Conservation (phyloP, 2,888 invertebrate species). For the Nomada fabriciana region DNA sequence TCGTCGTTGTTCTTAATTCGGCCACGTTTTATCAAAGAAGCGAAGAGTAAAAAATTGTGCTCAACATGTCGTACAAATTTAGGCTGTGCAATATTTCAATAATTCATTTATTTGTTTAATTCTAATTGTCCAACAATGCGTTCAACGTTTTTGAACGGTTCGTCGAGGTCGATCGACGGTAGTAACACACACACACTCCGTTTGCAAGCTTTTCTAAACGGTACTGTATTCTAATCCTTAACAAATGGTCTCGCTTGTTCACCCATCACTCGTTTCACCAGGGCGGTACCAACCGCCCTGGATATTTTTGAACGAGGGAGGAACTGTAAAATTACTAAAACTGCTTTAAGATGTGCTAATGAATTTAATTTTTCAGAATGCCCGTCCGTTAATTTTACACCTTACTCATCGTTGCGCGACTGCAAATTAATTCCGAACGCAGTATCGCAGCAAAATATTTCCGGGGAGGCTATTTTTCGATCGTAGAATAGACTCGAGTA, state of each 20-base stretch:
- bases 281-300: constrained; percentile 5
- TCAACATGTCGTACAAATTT: neutral
- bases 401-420: constrained; percentile 58
- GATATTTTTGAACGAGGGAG: constrained; percentile 7
- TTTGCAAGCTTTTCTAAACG: constrained; percentile 9
- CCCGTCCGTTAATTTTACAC: constrained; percentile 64
- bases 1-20: too few relatives aligned
- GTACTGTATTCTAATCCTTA: constrained; percentile 6
- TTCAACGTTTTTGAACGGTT: constrained; percentile 60
- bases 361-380: constrained; percentile 73
- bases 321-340: constrained; percentile 5
- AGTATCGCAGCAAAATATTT: constrained; percentile 60
- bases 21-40: neutral
- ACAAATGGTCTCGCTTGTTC: constrained; percentile 18
- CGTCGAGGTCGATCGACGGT: constrained; percentile 70
- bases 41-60: neutral
- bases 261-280: constrained; percentile 10
- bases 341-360: constrained; percentile 69
- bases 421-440: constrained; percentile 46
- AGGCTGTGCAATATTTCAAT: neutral
- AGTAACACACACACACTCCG: constrained; percentile 10
- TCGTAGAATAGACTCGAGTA: constrained; percentile 47
- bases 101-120: neutral
- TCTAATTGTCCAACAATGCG: neutral
- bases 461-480: constrained; percentile 45